phyloP scores from a whole-genome alignment of 2,113 vertebrate genomes.

The Sphyrna mokarran region DNA sequence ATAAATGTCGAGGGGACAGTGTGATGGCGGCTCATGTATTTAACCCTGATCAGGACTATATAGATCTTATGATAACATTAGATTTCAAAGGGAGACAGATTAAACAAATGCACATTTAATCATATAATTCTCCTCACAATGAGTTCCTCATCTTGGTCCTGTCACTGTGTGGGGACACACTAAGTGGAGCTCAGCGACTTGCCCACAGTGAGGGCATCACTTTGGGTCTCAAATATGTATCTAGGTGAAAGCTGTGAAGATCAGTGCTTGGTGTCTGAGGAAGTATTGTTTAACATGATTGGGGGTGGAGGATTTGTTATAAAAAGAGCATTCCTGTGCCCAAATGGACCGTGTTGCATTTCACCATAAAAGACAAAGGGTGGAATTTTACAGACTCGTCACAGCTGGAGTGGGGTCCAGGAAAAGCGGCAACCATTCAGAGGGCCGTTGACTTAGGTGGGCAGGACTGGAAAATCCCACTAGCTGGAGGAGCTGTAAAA shows the following conservation, averaged over 20 bases:
- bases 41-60: neutral
- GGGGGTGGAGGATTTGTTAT: neutral
- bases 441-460: too few species aligned
- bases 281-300: neutral
- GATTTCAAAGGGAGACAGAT: neutral
- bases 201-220: neutral
- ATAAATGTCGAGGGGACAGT: neutral
- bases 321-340: neutral
- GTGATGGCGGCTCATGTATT: neutral
- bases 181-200: neutral
- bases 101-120: neutral
- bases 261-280: neutral
- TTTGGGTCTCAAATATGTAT: neutral
- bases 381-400: too few species aligned
- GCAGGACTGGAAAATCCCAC: too few species aligned
- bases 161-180: neutral
- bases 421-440: too few species aligned
- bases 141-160: neutral
- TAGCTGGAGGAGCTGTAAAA: too few species aligned
- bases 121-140: neutral
- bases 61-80: neutral
- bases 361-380: neutral
- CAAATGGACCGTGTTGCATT: neutral
- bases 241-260: neutral
- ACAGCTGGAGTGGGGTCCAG: too few species aligned